These are phyloP conservation scores for Hemicrepidius hirtus DNA, from an alignment of 2,888 invertebrate species.

Conservation along the genomic window DNA sequence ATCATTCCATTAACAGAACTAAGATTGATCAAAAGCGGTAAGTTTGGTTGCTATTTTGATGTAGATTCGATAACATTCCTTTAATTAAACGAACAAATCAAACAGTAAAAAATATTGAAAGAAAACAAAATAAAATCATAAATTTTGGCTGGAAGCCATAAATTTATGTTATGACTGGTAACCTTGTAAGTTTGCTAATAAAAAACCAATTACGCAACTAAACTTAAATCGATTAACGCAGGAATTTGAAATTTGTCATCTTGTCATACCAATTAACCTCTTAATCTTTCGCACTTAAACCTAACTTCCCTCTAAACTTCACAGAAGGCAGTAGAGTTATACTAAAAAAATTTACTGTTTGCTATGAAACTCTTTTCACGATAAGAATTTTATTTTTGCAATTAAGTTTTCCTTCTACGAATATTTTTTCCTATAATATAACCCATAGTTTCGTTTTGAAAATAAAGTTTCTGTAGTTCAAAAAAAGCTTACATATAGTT, in stretches of 20 bases:
- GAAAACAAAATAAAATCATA: not conserved
- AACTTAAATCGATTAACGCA: slow-evolving; percentile 6
- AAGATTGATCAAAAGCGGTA: slow-evolving; percentile 8
- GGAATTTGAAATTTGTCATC: slow-evolving; percentile 12
- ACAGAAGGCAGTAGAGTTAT: too few relatives aligned
- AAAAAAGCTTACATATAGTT: too few relatives aligned
- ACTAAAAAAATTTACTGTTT: too few relatives aligned
- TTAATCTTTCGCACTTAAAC: slow-evolving; percentile 16
- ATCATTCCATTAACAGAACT: slow-evolving; percentile 6
- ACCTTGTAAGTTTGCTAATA: not conserved
- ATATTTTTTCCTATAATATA: too few relatives aligned
- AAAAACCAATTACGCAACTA: not conserved
- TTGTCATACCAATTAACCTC: slow-evolving; percentile 7
- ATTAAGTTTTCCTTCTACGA: too few relatives aligned
- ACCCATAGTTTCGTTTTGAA: too few relatives aligned
- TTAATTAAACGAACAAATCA: too few relatives aligned
- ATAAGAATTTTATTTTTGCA: too few relatives aligned
- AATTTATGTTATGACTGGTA: not conserved
- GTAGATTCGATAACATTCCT: not conserved
- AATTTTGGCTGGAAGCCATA: not conserved
- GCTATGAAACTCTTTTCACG: too few relatives aligned
- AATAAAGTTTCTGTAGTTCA: too few relatives aligned
- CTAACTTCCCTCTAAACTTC: too few relatives aligned
- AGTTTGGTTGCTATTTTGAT: not conserved
- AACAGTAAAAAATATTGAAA: too few relatives aligned